A percentile compares a stretch with the other conserved stretches of the same genome.
Evolutionary conservation across 1,140 invertebrate genomes (phyloP).

Genomic region (Drosophila cardini): DNA sequence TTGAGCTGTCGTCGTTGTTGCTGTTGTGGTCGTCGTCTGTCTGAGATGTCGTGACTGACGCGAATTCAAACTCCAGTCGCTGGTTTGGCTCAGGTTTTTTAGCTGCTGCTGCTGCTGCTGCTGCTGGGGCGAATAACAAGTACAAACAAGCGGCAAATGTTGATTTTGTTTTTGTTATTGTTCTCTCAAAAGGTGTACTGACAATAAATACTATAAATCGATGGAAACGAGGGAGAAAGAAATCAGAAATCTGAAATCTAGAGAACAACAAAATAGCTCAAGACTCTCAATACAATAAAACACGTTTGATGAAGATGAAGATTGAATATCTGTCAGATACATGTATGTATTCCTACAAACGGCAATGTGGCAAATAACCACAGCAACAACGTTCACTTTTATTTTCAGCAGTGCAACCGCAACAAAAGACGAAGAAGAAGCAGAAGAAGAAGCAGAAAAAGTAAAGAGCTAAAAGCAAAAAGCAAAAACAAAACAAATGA

Average conservation of each 20-base stretch:
- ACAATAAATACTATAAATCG: constrained; percentile 38
- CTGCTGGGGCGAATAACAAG: constrained; percentile 25
- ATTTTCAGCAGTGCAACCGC: constrained; percentile 70
- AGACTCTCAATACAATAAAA: constrained; percentile 65
- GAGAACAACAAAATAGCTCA: constrained; percentile 62
- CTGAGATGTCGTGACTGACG: constrained; percentile 70
- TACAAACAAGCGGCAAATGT: constrained; percentile 33
- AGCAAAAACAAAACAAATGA: constrained; percentile 48
- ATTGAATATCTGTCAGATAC: constrained; percentile 78
- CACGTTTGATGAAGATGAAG: constrained; percentile 80
- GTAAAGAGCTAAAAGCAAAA: constrained; percentile 40
- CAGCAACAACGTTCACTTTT: constrained; percentile 65
- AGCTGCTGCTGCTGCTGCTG: background rate
- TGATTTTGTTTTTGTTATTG: too few relatives aligned
- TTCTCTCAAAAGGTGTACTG: constrained; percentile 19
- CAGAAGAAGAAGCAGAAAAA: constrained; percentile 19
- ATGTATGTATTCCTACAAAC: constrained; percentile 24
- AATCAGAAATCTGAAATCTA: constrained; percentile 36
- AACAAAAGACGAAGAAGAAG: constrained; percentile 20
- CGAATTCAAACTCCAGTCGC: constrained; percentile 33
- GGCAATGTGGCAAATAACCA: constrained; percentile 45
- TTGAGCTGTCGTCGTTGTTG: constrained; percentile 69
- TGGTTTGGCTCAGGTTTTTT: background rate
- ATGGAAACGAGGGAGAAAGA: constrained; percentile 30
- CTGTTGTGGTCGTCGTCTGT: constrained; percentile 34